These are phyloP conservation scores for Phrynosoma platyrhinos DNA, from an alignment of 2,113 vertebrate species.

Conservation along the genomic window DNA sequence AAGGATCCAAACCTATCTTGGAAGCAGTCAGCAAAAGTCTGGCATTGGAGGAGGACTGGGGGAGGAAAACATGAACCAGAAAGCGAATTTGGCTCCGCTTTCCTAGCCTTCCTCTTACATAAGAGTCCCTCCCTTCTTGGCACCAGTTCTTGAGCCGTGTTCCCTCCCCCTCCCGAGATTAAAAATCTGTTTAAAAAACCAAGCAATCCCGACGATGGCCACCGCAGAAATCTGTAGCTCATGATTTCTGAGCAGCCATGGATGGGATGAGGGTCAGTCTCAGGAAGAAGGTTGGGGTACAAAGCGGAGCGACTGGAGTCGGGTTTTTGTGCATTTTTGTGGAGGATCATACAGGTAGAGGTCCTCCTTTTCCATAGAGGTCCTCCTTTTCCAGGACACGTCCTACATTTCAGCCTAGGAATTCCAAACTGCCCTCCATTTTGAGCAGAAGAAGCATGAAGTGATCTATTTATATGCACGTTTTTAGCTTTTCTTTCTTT, in stretches of 20 bases:
- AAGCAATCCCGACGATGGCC: neutral
- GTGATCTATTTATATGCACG: too few species aligned
- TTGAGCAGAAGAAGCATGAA: neutral
- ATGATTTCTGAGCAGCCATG: neutral
- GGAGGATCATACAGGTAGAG: too few species aligned
- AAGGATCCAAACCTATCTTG: neutral
- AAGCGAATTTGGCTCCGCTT: neutral
- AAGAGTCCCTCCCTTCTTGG: neutral
- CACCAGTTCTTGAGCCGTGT: neutral
- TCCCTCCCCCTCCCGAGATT: neutral
- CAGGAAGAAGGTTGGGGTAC: neutral
- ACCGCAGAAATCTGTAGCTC: rapidly evolving
- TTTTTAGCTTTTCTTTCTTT: too few species aligned
- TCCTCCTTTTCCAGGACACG: too few species aligned
- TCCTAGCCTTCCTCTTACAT: neutral
- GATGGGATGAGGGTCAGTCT: neutral
- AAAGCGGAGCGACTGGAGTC: neutral
- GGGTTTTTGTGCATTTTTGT: too few species aligned
- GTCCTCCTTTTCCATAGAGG: too few species aligned
- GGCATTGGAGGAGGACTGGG: neutral
- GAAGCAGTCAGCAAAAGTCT: neutral
- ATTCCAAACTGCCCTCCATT: neutral
- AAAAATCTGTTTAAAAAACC: neutral
- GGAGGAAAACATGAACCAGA: neutral
- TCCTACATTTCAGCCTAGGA: too few species aligned